Conservation (phyloP, 2,113 vertebrate genomes). For the Calyptommatus sinebrachiatus region DNA sequence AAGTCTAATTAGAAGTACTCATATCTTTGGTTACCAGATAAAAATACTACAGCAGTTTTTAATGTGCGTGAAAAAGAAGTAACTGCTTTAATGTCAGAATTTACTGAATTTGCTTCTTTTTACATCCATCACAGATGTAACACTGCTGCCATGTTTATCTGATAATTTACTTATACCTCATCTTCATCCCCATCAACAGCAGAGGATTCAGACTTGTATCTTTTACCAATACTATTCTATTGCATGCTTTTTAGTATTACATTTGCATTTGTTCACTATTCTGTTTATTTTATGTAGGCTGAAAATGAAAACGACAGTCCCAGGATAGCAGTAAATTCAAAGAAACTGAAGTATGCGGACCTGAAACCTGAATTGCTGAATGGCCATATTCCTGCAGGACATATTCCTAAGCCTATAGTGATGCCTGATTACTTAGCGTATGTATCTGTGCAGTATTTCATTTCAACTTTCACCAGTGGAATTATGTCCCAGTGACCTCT, state of each 20-base stretch:
- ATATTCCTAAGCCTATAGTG: slow-evolving; percentile 92
- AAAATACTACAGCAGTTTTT: no score
- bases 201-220: neutral
- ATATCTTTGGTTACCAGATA: no score
- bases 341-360: slow-evolving; percentile 60
- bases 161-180: neutral
- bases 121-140: neutral
- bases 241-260: neutral
- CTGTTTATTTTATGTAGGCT: slow-evolving; percentile 54
- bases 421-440: slow-evolving; percentile 94
- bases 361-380: slow-evolving; percentile 81
- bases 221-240: neutral
- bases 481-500: neutral
- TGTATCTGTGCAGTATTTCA: slow-evolving; percentile 62
- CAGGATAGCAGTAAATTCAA: slow-evolving; percentile 58
- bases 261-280: neutral
- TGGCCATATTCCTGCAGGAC: slow-evolving; percentile 88
- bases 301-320: slow-evolving; percentile 52
- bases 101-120: no score
- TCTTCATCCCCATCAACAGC: neutral
- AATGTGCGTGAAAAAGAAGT: no score
- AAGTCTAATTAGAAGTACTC: no score
- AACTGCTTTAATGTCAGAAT: no score
- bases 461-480: neutral
- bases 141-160: no score